These are phyloP conservation scores for Calameuta pallipes DNA, from an alignment of 2,888 invertebrate genomes.

Conservation along the genomic window DNA sequence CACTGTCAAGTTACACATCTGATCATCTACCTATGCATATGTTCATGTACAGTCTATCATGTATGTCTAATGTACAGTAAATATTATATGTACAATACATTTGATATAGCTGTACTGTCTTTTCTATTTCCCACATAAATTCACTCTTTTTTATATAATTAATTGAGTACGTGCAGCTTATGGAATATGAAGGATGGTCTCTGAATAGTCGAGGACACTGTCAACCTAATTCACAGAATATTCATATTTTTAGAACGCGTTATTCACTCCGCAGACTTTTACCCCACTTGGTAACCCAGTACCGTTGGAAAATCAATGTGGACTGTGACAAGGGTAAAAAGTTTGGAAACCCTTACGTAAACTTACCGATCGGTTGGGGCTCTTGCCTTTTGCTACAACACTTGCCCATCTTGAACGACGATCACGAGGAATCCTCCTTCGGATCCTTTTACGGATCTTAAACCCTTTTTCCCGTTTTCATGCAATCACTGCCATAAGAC, in stretches of 20 bases:
- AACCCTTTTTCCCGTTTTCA: constrained; percentile 26
- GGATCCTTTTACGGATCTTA: background rate
- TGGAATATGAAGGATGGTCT: background rate
- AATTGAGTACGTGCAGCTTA: background rate
- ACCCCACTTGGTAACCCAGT: background rate
- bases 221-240: background rate
- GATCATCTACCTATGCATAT: background rate
- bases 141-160: background rate
- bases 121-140: background rate
- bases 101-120: background rate
- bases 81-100: background rate
- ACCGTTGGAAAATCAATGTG: constrained; percentile 4
- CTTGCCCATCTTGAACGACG: constrained; percentile 77
- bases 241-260: background rate
- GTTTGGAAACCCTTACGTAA: constrained; percentile 33
- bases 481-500: constrained; percentile 24
- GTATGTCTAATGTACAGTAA: background rate
- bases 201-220: background rate
- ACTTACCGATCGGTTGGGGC: constrained; percentile 74
- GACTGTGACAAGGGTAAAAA: constrained; percentile 15
- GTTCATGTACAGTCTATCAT: too few species aligned
- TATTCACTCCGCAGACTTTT: background rate
- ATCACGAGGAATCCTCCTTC: constrained; percentile 17
- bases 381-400: constrained; percentile 89
- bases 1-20: background rate